These are phyloP conservation scores for Cyaniris semiargus DNA, from an alignment of 2,888 invertebrate genomes.

Conservation along the genomic window DNA sequence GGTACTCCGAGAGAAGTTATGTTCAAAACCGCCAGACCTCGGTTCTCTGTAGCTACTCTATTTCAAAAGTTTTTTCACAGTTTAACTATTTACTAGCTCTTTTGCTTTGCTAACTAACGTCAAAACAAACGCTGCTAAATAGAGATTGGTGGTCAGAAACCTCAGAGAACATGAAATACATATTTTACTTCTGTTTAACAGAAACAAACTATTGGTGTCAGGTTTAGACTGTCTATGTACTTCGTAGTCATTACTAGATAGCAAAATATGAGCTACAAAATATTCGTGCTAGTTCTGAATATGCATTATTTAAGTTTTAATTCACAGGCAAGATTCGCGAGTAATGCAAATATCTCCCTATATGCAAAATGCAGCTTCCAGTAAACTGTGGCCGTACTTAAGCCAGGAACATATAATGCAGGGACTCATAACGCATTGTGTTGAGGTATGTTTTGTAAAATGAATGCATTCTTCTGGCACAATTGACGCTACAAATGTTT, in stretches of 20 bases:
- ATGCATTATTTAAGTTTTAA: conserved; percentile 36
- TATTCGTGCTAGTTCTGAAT: conserved; percentile 12
- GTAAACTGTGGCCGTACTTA: conserved; percentile 33
- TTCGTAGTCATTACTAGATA: not conserved
- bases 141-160: no score
- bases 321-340: conserved; percentile 35
- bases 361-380: conserved; percentile 40
- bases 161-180: no score
- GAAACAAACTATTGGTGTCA: not conserved
- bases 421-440: conserved; percentile 39
- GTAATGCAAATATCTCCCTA: conserved; percentile 36
- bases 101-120: no score
- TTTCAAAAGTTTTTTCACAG: no score
- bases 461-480: conserved; percentile 39
- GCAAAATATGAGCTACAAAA: not conserved
- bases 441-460: conserved; percentile 39
- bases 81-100: no score
- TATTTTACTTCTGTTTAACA: no score
- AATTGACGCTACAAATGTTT: conserved; percentile 37
- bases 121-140: no score
- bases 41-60: no score
- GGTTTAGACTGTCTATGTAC: not conserved
- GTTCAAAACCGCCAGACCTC: no score
- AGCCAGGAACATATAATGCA: conserved; percentile 38
- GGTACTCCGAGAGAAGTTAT: no score